phyloP scores from a whole-genome alignment of 1,140 invertebrate genomes.

The Danaus melanippus region DNA sequence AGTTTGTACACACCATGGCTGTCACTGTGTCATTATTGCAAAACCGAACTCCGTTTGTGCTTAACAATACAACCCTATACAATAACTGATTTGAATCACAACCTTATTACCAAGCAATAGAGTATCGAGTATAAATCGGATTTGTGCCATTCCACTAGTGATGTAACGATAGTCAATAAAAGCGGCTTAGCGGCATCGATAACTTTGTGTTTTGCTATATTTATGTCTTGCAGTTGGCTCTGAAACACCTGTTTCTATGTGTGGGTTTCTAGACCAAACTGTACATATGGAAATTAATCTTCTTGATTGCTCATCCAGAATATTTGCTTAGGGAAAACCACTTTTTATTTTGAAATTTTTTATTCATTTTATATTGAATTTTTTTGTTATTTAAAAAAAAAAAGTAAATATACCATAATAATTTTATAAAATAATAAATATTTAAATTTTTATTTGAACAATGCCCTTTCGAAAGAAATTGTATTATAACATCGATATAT shows the following conservation, averaged over 20 bases:
- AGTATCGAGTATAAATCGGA: conserved; percentile 12
- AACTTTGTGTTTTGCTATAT: conserved; percentile 66
- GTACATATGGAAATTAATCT: conserved; percentile 29
- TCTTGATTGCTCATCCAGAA: conserved; percentile 16
- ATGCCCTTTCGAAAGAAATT: too few relatives aligned
- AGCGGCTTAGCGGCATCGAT: conserved; percentile 62
- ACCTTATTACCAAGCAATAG: conserved; percentile 14
- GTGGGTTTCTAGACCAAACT: conserved; percentile 24
- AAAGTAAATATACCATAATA: too few relatives aligned
- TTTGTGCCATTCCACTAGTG: conserved; percentile 39
- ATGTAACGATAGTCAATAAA: conserved; percentile 55
- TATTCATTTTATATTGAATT: too few relatives aligned
- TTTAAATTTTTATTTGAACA: too few relatives aligned
- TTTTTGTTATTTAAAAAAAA: too few relatives aligned
- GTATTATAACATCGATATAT: too few relatives aligned
- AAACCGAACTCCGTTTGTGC: conserved; percentile 39
- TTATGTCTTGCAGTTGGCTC: conserved; percentile 58
- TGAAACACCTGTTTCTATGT: conserved; percentile 36
- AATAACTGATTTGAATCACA: conserved; percentile 12
- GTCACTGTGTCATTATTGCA: conserved; percentile 61
- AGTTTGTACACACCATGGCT: conserved; percentile 48
- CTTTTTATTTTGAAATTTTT: too few relatives aligned
- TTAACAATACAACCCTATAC: conserved; percentile 30
- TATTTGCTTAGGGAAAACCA: too few relatives aligned
- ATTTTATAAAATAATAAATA: too few relatives aligned